These are phyloP conservation scores for Sebastes fasciatus DNA, from an alignment of 2,113 vertebrate species.

Conservation along the genomic window DNA sequence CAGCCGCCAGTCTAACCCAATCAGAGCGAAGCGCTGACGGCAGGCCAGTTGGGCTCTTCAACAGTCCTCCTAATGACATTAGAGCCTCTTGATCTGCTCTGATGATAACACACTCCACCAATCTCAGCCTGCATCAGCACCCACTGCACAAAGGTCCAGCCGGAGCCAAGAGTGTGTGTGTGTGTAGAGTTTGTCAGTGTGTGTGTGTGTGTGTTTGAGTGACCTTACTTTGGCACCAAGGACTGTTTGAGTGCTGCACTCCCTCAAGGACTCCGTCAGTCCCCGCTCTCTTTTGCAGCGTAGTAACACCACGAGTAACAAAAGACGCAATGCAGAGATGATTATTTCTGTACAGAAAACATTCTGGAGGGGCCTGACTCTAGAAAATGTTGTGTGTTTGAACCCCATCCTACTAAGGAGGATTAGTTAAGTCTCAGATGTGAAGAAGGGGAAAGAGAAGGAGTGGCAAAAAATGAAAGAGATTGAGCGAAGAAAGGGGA, in stretches of 20 bases:
- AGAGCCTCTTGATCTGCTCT: slow-evolving; percentile 69
- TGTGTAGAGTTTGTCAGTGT: slow-evolving; percentile 22
- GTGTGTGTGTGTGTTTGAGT: slow-evolving; percentile 26
- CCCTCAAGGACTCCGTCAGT: slow-evolving; percentile 42
- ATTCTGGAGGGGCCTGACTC: slow-evolving; percentile 2
- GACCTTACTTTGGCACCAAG: slow-evolving; percentile 67
- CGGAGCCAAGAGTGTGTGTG: slow-evolving; percentile 35
- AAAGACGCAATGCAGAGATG: slow-evolving; percentile 41
- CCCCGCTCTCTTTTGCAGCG: slow-evolving; percentile 6
- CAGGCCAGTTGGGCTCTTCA: slow-evolving; percentile 62
- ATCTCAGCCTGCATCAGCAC: slow-evolving; percentile 62
- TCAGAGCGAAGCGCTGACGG: slow-evolving; percentile 62
- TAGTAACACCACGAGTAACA: slow-evolving; percentile 7
- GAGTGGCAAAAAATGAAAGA: slow-evolving; percentile 51
- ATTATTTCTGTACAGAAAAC: slow-evolving; percentile 36
- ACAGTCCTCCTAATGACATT: slow-evolving; percentile 73
- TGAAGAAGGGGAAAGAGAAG: slow-evolving; percentile 44
- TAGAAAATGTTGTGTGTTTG: slow-evolving; percentile 46
- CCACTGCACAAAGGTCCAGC: slow-evolving; percentile 36
- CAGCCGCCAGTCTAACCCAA: slow-evolving; percentile 60
- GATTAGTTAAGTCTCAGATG: slow-evolving; percentile 71
- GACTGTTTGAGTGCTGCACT: slow-evolving; percentile 49
- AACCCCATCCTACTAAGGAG: slow-evolving; percentile 61
- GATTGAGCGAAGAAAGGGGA: slow-evolving; percentile 51
- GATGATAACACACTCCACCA: slow-evolving; percentile 66